Evolutionary conservation across 2,888 invertebrate genomes (phyloP).

Genomic region (Himalopsyche kuldschensis): DNA sequence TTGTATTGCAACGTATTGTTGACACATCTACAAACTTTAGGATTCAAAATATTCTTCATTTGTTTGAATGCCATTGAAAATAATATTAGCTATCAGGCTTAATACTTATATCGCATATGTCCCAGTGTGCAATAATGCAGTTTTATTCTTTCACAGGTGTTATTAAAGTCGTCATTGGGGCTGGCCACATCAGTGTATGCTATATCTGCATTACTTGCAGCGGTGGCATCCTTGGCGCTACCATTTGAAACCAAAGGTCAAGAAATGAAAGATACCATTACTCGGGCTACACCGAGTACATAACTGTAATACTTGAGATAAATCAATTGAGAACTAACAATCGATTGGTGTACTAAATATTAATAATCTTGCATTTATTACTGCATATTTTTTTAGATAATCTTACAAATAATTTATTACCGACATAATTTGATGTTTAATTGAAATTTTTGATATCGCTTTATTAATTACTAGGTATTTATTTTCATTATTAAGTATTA

Average conservation of each 20-base stretch:
- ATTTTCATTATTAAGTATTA: neutral
- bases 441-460: neutral
- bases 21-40: no score
- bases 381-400: neutral
- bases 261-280: slow-evolving; percentile 64
- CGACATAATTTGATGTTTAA: neutral
- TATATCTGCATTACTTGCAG: slow-evolving; percentile 73
- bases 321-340: neutral
- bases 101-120: neutral
- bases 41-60: no score
- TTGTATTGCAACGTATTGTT: no score
- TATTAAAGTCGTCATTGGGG: slow-evolving; percentile 72
- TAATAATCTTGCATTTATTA: neutral
- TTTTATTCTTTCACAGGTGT: slow-evolving; percentile 57
- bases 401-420: neutral
- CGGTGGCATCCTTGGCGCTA: slow-evolving; percentile 73
- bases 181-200: slow-evolving; percentile 79
- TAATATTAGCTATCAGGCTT: no score
- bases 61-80: no score
- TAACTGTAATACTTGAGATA: neutral
- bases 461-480: neutral
- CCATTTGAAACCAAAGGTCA: slow-evolving; percentile 85
- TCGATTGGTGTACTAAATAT: neutral
- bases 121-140: neutral
- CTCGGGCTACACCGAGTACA: slow-evolving; percentile 34